Evolutionary conservation across 2,797 vertebrate genomes (phyloP).

Genomic region (Leptoclinus maculatus): DNA sequence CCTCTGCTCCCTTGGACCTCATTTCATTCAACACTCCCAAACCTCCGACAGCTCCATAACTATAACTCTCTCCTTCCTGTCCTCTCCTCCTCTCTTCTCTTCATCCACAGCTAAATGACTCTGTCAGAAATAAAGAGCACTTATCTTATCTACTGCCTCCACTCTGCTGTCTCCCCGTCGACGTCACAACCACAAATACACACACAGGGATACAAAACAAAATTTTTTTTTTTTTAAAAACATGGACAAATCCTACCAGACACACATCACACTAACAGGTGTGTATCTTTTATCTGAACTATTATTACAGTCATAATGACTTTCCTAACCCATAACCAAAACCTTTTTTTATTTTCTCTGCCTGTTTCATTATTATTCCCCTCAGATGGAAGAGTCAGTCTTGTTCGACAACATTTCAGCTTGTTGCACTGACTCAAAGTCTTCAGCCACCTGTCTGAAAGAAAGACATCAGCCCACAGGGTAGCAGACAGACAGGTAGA

Average conservation of each 20-base stretch:
- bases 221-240: not conserved
- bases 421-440: constrained; percentile 29
- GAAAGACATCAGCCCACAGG: constrained; percentile 46
- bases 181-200: constrained; percentile 49
- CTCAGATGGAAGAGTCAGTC: constrained; percentile 20
- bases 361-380: constrained; percentile 23
- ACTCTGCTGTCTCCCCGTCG: constrained; percentile 64
- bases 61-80: constrained; percentile 78
- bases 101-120: constrained; percentile 82
- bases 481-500: constrained; percentile 58
- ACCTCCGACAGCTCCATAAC: constrained; percentile 82
- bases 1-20: constrained; percentile 65
- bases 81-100: constrained; percentile 76
- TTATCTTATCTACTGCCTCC: constrained; percentile 82
- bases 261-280: not conserved
- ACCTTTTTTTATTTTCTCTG: constrained; percentile 10
- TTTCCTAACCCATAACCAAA: constrained; percentile 11
- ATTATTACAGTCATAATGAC: constrained; percentile 5
- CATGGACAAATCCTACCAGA: constrained; percentile 4
- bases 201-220: constrained; percentile 1
- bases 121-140: constrained; percentile 85
- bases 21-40: constrained; percentile 79
- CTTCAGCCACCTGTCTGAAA: constrained; percentile 42
- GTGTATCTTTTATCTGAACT: constrained; percentile 6
- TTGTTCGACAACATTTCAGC: constrained; percentile 28